These are phyloP conservation scores for Piscicola geometra DNA, from an alignment of 2,888 invertebrate species.

Conservation along the genomic window DNA sequence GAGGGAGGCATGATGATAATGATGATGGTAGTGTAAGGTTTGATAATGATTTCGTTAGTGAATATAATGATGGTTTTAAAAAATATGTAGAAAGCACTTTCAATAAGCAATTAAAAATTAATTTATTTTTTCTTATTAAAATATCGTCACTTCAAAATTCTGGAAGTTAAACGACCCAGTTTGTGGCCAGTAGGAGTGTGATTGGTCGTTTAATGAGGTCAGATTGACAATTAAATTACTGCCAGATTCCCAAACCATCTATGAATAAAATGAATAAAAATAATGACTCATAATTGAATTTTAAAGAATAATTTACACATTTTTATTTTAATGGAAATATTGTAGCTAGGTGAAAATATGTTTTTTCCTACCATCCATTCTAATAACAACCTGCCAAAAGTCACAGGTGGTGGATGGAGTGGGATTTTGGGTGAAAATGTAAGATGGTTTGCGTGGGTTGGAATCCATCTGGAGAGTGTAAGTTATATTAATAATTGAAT, in stretches of 20 bases:
- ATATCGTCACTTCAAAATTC: slow-evolving; percentile 30
- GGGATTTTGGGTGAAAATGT: slow-evolving; percentile 31
- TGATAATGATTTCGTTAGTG: not conserved
- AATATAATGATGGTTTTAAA: slow-evolving; percentile 7
- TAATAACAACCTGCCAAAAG: slow-evolving; percentile 34
- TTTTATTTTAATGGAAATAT: too few species aligned
- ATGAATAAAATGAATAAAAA: not conserved
- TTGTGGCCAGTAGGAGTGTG: slow-evolving; percentile 35
- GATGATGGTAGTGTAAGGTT: not conserved
- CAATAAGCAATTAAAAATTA: not conserved
- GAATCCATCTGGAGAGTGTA: slow-evolving; percentile 31
- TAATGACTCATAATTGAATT: too few species aligned
- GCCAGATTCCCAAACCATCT: slow-evolving; percentile 35
- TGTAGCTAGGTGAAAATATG: too few species aligned
- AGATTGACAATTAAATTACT: slow-evolving; percentile 32
- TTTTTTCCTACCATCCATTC: not conserved
- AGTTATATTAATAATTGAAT: too few species aligned
- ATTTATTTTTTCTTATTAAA: not conserved
- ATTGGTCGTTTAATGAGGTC: slow-evolving; percentile 28
- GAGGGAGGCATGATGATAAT: not conserved
- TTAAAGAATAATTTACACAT: too few species aligned
- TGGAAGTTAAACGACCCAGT: slow-evolving; percentile 19
- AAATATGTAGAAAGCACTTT: not conserved
- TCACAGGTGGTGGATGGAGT: slow-evolving; percentile 29
- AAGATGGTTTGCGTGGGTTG: slow-evolving; percentile 27